phyloP scores from a whole-genome alignment of 23 tunicate genomes.

The Trididemnum nubilum region DNA sequence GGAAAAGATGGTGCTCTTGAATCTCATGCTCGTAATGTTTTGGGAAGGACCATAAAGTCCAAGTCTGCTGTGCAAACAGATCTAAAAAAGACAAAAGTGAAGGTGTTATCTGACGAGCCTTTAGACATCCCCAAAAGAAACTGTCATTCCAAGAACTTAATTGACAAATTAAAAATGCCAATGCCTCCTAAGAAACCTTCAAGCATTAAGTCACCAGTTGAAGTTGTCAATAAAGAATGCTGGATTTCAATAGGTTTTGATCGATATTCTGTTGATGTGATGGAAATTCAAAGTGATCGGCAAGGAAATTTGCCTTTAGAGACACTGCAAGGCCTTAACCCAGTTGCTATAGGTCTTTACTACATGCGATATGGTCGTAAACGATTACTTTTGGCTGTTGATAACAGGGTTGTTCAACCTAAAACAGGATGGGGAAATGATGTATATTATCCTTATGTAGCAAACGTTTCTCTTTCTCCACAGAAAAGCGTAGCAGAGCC shows the following conservation, averaged over 20 bases:
- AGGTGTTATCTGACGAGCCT: constrained; percentile 84
- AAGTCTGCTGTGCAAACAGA: constrained; percentile 10
- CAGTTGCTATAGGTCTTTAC: constrained; percentile 78
- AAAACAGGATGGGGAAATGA: constrained; percentile 92
- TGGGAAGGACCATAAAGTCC: constrained; percentile 62
- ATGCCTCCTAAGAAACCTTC: constrained; percentile 14
- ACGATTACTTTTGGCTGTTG: constrained; percentile 75
- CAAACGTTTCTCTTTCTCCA: constrained; percentile 30
- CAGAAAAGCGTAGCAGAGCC: constrained; percentile 11
- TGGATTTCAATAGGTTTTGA: constrained; percentile 75
- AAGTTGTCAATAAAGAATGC: constrained; percentile 35
- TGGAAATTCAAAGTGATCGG: constrained; percentile 88
- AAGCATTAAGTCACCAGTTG: neutral
- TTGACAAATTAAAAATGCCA: constrained; percentile 56
- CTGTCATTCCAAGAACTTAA: constrained; percentile 48
- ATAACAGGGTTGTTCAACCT: constrained; percentile 66
- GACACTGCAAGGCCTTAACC: constrained; percentile 56
- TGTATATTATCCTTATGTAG: constrained; percentile 72
- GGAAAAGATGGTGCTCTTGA: constrained; percentile 67
- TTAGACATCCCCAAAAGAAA: constrained; percentile 57
- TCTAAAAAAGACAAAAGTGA: constrained; percentile 45
- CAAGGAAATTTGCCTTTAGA: constrained; percentile 79
- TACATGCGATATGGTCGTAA: constrained; percentile 74
- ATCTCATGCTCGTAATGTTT: constrained; percentile 74
- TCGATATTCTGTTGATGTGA: constrained; percentile 49